A percentile compares a stretch with the other conserved stretches of the same genome.
Conservation (phyloP, 2,888 invertebrate species). For the Epinotia ramella region DNA sequence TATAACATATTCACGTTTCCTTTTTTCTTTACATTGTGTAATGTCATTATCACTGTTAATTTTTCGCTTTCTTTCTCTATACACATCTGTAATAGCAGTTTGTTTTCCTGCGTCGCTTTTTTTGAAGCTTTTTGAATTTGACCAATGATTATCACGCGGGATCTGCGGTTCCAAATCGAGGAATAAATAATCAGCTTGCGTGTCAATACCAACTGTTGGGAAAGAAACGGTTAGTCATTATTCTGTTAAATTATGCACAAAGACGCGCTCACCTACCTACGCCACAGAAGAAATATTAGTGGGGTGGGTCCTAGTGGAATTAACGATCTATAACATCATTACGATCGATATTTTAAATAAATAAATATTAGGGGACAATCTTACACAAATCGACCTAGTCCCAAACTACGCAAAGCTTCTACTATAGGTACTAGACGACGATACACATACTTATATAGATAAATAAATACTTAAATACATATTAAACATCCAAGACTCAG, state of each 20-base stretch:
- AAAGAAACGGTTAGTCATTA: slow-evolving; percentile 32
- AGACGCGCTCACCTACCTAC: neutral
- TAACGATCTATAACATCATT: neutral
- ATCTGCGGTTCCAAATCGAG: slow-evolving; percentile 57
- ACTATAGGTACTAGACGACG: no score
- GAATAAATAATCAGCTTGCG: slow-evolving; percentile 68
- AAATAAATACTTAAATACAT: no score
- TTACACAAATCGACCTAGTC: no score
- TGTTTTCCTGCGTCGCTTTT: slow-evolving; percentile 53
- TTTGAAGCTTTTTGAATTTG: slow-evolving; percentile 32
- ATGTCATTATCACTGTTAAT: slow-evolving; percentile 51
- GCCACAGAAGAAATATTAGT: neutral
- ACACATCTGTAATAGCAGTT: slow-evolving; percentile 61
- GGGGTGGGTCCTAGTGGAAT: neutral
- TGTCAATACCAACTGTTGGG: slow-evolving; percentile 84
- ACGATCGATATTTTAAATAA: no score
- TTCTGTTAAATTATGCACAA: neutral
- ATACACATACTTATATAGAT: no score
- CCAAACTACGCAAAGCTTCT: no score
- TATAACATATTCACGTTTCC: slow-evolving; percentile 65
- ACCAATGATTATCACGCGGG: slow-evolving; percentile 10
- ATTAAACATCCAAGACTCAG: no score
- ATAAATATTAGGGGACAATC: no score
- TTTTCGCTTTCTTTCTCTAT: slow-evolving; percentile 70
- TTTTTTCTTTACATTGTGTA: slow-evolving; percentile 69